Conservation (phyloP, 2,797 vertebrate species). For the Malacoctenus gilli region DNA sequence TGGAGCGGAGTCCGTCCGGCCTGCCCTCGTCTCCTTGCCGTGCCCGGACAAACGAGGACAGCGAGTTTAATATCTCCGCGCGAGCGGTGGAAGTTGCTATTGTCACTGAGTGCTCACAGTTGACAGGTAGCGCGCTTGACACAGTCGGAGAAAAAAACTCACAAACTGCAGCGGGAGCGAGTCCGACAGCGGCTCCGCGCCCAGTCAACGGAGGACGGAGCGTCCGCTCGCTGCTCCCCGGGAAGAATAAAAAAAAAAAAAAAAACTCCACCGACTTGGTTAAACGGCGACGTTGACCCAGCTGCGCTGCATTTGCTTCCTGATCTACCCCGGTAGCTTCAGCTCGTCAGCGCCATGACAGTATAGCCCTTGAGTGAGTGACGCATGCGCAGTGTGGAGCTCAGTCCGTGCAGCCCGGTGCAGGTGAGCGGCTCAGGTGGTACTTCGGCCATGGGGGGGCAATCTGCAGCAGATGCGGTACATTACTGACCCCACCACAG, state of each 20-base stretch:
- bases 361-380: slow-evolving; percentile 76
- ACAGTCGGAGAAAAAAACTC: slow-evolving; percentile 57
- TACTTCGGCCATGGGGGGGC: too few species aligned
- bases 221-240: slow-evolving; percentile 35
- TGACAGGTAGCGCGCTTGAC: slow-evolving; percentile 74
- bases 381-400: slow-evolving; percentile 79
- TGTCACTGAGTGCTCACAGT: slow-evolving; percentile 64
- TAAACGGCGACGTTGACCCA: slow-evolving; percentile 63
- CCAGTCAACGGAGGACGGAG: slow-evolving; percentile 24
- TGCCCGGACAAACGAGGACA: slow-evolving; percentile 38
- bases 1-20: slow-evolving; percentile 28
- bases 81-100: slow-evolving; percentile 74
- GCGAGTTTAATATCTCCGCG: slow-evolving; percentile 54
- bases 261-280: slow-evolving; percentile 58
- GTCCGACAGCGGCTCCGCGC: slow-evolving; percentile 46
- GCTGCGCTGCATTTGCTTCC: slow-evolving; percentile 82
- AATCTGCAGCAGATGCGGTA: too few species aligned
- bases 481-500: too few species aligned
- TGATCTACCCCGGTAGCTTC: slow-evolving; percentile 78
- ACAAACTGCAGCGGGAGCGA: slow-evolving; percentile 46
- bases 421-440: slow-evolving; percentile 68
- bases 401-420: too few species aligned
- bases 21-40: slow-evolving; percentile 8
- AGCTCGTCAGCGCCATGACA: slow-evolving; percentile 93
- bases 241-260: too few species aligned